Conservation (phyloP, 2,113 vertebrate species). For the Carassius carassius region DNA sequence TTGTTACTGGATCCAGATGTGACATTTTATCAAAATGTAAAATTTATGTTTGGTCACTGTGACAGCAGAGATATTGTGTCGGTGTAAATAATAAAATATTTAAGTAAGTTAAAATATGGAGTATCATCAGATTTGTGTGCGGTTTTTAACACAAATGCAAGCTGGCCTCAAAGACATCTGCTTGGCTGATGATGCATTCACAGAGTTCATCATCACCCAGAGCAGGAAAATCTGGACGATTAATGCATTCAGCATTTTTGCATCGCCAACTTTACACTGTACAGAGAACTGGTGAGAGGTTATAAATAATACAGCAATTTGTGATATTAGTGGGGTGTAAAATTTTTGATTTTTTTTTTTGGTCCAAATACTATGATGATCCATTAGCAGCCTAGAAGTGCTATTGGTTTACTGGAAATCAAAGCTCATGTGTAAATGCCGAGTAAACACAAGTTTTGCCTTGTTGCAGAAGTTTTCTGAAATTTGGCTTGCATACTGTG, state of each 20-base stretch:
- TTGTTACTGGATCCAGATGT: background rate
- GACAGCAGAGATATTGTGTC: background rate
- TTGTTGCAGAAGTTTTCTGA: constrained; percentile 16
- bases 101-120: background rate
- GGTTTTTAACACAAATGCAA: constrained; percentile 19
- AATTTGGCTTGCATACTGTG: constrained; percentile 9
- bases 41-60: background rate
- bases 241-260: background rate
- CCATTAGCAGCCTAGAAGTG: background rate
- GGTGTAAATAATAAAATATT: background rate
- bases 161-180: constrained; percentile 16
- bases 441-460: constrained; percentile 5
- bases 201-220: background rate
- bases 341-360: no score
- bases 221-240: constrained; percentile 1
- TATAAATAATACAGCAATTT: constrained; percentile 18
- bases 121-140: background rate
- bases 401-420: constrained; percentile 15
- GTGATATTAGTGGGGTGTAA: background rate
- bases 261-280: background rate
- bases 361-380: background rate
- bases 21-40: background rate
- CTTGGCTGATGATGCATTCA: constrained; percentile 4
- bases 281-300: background rate
- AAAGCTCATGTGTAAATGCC: constrained; percentile 14